Evolutionary conservation across 2,888 invertebrate genomes (phyloP), one percentile per base, ranked within the genome.

Genomic region (Polymixis lichenea): DNA sequence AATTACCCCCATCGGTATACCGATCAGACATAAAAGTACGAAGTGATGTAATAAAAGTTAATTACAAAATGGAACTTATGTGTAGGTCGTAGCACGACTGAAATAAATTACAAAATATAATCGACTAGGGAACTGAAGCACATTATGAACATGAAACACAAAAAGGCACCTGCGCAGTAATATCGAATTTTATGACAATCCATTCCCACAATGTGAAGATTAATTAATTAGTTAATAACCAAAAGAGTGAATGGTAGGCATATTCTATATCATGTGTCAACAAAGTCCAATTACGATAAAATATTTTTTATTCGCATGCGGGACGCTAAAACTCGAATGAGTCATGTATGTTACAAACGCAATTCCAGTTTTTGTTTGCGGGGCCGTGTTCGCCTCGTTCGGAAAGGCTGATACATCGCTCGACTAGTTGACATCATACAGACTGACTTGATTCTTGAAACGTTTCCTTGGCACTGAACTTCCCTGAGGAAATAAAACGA

Each of bases 401-500:
- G 66, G 32, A 56, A 75, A 70, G 38, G 43, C 49, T 72, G 83
- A 82, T 72, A 72, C 61, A 78, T 80, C 75, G 72, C 64, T 25
- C 72, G 53, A 82, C 79, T 65, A 61, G 75, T 79, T 67, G 15
- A 65, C 74, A 67, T 51, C 58, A 66, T 64, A 61, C 53, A 78
- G 60, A 61, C 66, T 68, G 69, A 71, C 76, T 82, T 79, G 77
- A 74, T 79, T 80, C 83, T 85, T 83, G 69, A 85, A 78, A 78
- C 76, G 74, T 82, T 88, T 82, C 82, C 87, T 85, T 82, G 79
- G 74, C 86, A 86, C 72, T 84, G 82, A 87, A 85, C 82, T 83
- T 84, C 78, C 75, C 62, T 83, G 78, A 85, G 82, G 82, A 85
- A 70, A 83, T 84, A 88, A 86, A 90, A 79, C 81, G 79, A 89